Evolutionary conservation across 2,113 vertebrate genomes (phyloP), one percentile per base, ranked within the genome.

Genomic region (Colinus virginianus): DNA sequence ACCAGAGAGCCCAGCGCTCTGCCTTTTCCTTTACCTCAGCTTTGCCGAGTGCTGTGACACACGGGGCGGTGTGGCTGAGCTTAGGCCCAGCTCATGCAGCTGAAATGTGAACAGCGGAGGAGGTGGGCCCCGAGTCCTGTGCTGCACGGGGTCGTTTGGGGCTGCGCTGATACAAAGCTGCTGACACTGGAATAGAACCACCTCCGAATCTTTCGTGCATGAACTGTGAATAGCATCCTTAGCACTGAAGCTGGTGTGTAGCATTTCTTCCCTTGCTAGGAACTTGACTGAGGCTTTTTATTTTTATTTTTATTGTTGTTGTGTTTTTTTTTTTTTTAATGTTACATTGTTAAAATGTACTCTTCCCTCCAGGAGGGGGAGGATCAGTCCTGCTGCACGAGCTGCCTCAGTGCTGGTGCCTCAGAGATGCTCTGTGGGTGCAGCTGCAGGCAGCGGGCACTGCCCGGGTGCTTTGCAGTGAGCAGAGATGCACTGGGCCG

Each of bases 21-120:
- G 9, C 13, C 25, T 16, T 32, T 23, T 4, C 4, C 38, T 23
- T 56, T 3, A 22, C 55, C 67, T 62, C 82, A 2, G 0, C 0
- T 0, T 14, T 1, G 32, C 46, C 6, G 9, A 12, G 28, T 0
- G 1, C 1, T 1, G 32, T 1, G 11, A 11, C 15, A 6, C 9
- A 9, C 7, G 2, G 14, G 1, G 21, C 0, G 1, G 42, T 7
- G 45, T 3, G 15, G 59, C 70, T 1, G 56, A 11, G 28, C 28
- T 69, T 15, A 16, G 13, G 6, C 22, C 34, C 1, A 0, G 12
- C 28, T 15, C 9, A 28, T 1, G 3, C 1, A 5, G 30, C 8
- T 61, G 23, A 13, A 7, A 2, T 19, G 46, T 8, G 25, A 72
- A 9, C 7, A 12, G 53, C 7, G 4, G 43, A 11, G 55, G 30